Evolutionary conservation across 2,113 vertebrate genomes (phyloP).

Genomic region (Antigone vipio): DNA sequence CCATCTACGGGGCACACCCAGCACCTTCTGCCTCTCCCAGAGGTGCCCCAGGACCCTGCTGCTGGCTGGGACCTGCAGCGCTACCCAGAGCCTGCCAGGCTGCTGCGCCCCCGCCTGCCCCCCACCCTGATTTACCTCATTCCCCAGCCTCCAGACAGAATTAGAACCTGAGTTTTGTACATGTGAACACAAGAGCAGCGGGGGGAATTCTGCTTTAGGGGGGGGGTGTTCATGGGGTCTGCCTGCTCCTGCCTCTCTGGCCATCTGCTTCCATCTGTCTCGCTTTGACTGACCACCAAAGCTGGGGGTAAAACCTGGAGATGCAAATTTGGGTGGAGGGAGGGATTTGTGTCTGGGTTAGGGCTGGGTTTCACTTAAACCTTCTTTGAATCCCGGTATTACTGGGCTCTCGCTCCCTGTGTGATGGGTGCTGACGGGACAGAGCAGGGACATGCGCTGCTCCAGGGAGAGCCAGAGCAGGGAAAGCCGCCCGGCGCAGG

Average conservation of each 20-base stretch:
- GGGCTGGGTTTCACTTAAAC: not conserved
- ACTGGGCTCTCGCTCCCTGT: fast-evolving
- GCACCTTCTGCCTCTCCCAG: not conserved
- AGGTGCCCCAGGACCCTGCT: not conserved
- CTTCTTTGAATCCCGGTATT: not conserved
- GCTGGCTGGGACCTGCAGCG: not conserved
- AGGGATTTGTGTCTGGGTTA: not conserved
- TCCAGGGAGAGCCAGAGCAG: not conserved
- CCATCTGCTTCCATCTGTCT: not conserved
- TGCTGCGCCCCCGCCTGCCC: not conserved
- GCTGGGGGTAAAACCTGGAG: not conserved
- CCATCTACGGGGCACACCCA: not conserved
- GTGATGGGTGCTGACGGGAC: not conserved
- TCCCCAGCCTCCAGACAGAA: not conserved
- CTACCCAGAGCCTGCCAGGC: not conserved
- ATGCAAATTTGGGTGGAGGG: not conserved
- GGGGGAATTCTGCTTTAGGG: not conserved
- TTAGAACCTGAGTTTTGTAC: fast-evolving
- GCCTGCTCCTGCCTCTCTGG: not conserved
- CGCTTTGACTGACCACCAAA: fast-evolving
- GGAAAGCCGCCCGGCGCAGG: not conserved
- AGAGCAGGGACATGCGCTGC: not conserved
- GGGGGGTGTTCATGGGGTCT: fast-evolving
- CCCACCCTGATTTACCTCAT: fast-evolving
- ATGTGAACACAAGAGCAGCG: not conserved